Base-by-base conservation (phyloP, 2,113 vertebrate species). In the Setophaga coronata region DNA sequence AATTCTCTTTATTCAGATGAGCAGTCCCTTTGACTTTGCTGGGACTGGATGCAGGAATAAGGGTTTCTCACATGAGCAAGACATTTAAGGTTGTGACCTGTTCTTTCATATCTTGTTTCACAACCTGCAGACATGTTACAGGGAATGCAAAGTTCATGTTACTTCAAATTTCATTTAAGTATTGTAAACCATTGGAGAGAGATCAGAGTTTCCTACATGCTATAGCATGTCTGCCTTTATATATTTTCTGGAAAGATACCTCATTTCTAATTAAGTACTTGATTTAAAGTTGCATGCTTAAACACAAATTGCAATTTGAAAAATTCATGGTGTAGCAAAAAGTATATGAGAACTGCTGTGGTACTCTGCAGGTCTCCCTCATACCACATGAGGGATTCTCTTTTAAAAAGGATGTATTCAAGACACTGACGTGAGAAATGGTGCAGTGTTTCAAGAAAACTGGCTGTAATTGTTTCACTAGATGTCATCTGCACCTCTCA, bases 1-100 rank as follows among this genome's bases (percentile, higher is more conserved):
- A 90, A 85, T 88, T 71, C 78, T 94, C 88, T 83, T 86, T 87
- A 92, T 93, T 96, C 88, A 97, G 72, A 93, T 82, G 90, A 94
- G 86, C 61, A 82, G 56, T 82, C 57, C 72, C 47, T 83, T 76
- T 92, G 82, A 84, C 86, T 95, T 82, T 25, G 64, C 72, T 91
- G 65, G 65, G 60, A 45, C 76, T 87, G 69, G 57, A 53, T 92
- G 56, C 80, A 61, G 84, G 88, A 90, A 54, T 93, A 80, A 88
- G 64, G 60, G 57, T 83, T 94, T 90, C 79, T 95, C 61, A 87
- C 47, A 71, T 18, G 11, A 92, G 36, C 56, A 56, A 90, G 69
- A 69, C 60, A 31, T 67, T 57, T 56, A 79, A 64, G 51, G 40
- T 86, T 94, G 76, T 89, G 76, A 79, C 90, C 88, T 82, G 23